A percentile compares a stretch with the other conserved stretches of the same genome.
These are phyloP conservation scores for Emesis furor DNA, from an alignment of 2,888 invertebrate species.

Conservation along the genomic window DNA sequence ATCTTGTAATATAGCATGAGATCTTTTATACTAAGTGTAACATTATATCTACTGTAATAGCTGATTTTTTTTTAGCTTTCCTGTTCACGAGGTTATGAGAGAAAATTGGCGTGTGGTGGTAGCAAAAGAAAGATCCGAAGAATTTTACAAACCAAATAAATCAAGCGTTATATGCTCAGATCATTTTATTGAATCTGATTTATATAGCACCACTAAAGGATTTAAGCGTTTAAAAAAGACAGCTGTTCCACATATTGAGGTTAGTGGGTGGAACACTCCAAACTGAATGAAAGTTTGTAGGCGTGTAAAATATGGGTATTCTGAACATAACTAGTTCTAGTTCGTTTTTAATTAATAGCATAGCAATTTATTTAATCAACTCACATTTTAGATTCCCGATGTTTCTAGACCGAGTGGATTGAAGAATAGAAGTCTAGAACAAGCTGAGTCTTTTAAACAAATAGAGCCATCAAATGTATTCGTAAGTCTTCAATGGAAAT, in stretches of 20 bases:
- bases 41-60: background rate
- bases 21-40: no score
- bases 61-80: background rate
- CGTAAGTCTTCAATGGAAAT: background rate
- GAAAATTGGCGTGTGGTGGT: background rate
- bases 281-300: no score
- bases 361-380: no score
- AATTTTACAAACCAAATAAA: slow-evolving; percentile 12
- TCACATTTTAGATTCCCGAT: background rate
- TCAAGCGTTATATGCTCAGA: background rate
- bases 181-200: no score
- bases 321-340: no score
- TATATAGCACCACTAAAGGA: background rate
- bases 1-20: no score
- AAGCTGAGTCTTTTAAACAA: background rate
- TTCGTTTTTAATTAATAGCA: no score
- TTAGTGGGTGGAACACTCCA: no score
- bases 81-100: background rate
- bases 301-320: no score
- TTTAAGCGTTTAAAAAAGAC: background rate
- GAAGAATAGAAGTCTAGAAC: background rate
- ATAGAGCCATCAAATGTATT: no score
- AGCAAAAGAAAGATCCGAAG: background rate
- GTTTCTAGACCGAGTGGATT: background rate
- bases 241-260: background rate